Base-by-base conservation (phyloP, 2,888 invertebrate genomes). In the Ecdyonurus torrentis region DNA sequence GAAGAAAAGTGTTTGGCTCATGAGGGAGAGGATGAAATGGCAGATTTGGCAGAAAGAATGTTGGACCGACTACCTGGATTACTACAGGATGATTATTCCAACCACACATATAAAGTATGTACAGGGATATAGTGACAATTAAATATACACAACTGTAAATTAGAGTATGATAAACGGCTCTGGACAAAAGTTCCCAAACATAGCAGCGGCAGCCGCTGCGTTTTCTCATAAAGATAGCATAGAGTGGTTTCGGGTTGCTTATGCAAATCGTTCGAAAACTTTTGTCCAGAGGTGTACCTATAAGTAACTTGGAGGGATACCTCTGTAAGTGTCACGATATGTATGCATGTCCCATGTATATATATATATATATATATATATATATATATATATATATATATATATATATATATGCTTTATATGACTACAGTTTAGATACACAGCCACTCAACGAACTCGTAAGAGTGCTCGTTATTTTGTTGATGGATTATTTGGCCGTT, bases 11-110 rank as follows among this genome's bases (percentile, higher is more conserved):
- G 75, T 67, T 73, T 91, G 58, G 80, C 85, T 0, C 74, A 77
- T n/a, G 89, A 89, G 72, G 91, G 91, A 0, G 83, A 85, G 70
- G 82, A 83, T 70, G 91, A 91, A 74, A 81, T 89, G 78, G 74
- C 83, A 25, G 77, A 83, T 61, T 74, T 91, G 23, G 90, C 84
- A 18, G 83, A 86, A 71, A 78, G 91, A 69, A 86, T 85, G 78
- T 85, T 87, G 68, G 78, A 80, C 19, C 78, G 89, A 68, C 89
- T 87, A 72, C 85, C 87, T 1, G 72, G 74, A 64, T 70, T 87
- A 53, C 77, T 91, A 53, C 78, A 79, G 53, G 77, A 81, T 64
- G 74, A 75, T 63, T 89, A 87, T 70, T 75, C 78, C 68, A 82
- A 82, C 71, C 72, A 77, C 50, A 77, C 81, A 20, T 85, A 81